Evolutionary conservation across 2,797 vertebrate species (phyloP).

Genomic region (Graptemys geographica): DNA sequence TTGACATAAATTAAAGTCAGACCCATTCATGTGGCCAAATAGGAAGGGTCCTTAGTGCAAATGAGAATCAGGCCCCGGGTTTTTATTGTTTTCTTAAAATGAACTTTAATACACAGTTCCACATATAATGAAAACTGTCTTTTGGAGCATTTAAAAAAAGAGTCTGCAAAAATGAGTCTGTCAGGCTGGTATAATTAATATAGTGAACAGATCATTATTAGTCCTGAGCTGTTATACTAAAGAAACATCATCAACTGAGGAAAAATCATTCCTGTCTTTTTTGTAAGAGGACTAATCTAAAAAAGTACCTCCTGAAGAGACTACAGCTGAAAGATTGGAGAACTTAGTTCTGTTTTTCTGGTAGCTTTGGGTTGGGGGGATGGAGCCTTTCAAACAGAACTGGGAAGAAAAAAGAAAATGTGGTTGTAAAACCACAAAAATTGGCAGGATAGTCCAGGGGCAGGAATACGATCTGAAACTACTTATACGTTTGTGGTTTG

Average conservation of each 20-base stretch:
- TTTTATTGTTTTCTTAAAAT: constrained; percentile 25
- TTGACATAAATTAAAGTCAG: not conserved
- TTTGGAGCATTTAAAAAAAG: not conserved
- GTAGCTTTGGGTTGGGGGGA: not conserved
- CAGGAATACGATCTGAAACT: not conserved
- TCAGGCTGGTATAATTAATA: constrained; percentile 16
- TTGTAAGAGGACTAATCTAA: not conserved
- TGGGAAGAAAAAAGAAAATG: not conserved
- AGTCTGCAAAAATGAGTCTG: not conserved
- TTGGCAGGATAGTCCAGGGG: not conserved
- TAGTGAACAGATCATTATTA: constrained; percentile 10
- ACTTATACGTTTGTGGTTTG: not conserved
- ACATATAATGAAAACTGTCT: not conserved
- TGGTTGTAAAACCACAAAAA: not conserved
- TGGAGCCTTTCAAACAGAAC: not conserved
- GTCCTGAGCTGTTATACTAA: constrained; percentile 19
- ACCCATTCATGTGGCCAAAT: not conserved
- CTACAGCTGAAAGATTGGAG: not conserved
- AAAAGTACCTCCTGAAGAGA: not conserved
- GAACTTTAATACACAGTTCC: constrained; percentile 12
- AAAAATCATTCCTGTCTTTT: constrained; percentile 4
- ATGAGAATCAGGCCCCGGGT: constrained; percentile 6
- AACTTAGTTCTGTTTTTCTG: not conserved
- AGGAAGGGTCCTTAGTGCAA: not conserved
- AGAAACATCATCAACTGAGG: not conserved